Base-by-base conservation (phyloP, 1,140 invertebrate genomes). In the Penaeus indicus region DNA sequence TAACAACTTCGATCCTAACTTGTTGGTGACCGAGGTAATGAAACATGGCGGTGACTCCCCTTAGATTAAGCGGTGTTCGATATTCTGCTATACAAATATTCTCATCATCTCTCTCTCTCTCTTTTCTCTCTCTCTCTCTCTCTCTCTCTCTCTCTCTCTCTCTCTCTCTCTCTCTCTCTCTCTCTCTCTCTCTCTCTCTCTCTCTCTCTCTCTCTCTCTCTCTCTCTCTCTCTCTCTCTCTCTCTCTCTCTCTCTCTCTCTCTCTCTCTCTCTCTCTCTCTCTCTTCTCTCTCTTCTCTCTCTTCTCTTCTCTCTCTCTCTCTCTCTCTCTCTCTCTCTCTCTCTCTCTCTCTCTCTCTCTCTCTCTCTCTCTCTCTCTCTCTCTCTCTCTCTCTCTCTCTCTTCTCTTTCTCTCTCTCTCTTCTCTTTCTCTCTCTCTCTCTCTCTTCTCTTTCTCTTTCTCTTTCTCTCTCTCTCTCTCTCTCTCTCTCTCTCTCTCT, bases 171-270 rank as follows among this genome's bases (percentile, higher is more conserved):
- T 13, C 47, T 47, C 11, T 47, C 47, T 13, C 47, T 47, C 47
- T 47, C 47, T 47, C 47, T 47, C 47, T 47, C 67, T 22, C 67
- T 69, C 67, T 22, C 67, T 69, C 67, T 22, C 67, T 69, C 67
- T 69, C 67, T 2, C 19, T 22, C 21, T 22, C 21, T 22, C 67
- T 69, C 67, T 22, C 1, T 75, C n/a, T 75, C n/a, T 27, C 69
- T 75, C 69, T 75, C 69, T 25, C 25, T 75, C n/a, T 75, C 69
- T 75, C n/a, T 75, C 72, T 75, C n/a, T 75, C 27, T 75, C 5
- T 75, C 27, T 75, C n/a, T 75, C 25, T 75, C n/a, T 75, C 38
- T 42, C 38, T 42, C 7, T 42, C 38, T 42, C 38, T 42, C 38
- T 42, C 38, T 42, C 38, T 42, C 38, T 42, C 38, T 42, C 38